Base-by-base conservation (phyloP, 2,797 vertebrate genomes). In the Esox lucius region DNA sequence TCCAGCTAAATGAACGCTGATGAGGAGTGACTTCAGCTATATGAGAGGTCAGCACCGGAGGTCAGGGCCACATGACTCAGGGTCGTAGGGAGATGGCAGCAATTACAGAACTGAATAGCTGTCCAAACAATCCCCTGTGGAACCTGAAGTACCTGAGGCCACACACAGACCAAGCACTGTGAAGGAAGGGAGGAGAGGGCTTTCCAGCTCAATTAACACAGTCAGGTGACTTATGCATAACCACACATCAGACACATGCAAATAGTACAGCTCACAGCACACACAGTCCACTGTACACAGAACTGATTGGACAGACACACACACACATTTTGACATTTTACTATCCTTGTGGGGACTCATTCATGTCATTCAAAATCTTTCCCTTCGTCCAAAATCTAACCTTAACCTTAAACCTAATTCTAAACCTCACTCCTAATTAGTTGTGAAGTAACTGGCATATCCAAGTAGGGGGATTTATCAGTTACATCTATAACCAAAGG, bases 31-130 rank as follows among this genome's bases (percentile, higher is more conserved):
- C 80, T 73, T 67, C 59, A 68, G 73, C 68, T 68, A 59, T 53
- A 74, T 33, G 70, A 72, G 81, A 85, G 85, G 80, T 85, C 73
- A 76, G 26, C 31, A 46, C 76, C 68, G 62, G 81, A 85, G 85
- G 80, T 85, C 73, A 76, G 26, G 48, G 33, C 61, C 15, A 35
- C 80, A 59, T 79, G 70, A 74, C 66, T 80, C 76, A 51, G 35
- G 48, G 67, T 77, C 64, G 78, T 19, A 75, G 22, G 73, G 48
- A 77, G 72, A 86, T 71, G 64, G 75, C 67, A 76, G 28, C 81
- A 82, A 79, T 87, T 84, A 74, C 39, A 61, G 64, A 74, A 61
- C 51, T 78, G 73, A 81, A 82, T 82, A 81, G 78, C 69, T 62
- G 68, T 78, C 82, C 33, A 78, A 75, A 85, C 75, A 81, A 85